phyloP scores from a whole-genome alignment of 2,113 vertebrate species.

The Anguilla japonica region DNA sequence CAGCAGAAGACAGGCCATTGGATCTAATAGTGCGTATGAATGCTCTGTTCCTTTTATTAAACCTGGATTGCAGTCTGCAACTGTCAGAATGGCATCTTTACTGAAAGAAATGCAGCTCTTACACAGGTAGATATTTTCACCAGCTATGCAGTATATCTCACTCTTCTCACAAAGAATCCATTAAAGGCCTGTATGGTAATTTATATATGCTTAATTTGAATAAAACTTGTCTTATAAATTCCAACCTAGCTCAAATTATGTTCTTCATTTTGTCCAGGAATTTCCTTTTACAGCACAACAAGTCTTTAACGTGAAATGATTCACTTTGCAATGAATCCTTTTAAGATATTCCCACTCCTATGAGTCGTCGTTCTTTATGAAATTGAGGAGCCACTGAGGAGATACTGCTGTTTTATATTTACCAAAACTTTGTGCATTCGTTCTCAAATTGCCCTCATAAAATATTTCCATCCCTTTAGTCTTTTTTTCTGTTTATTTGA shows the following conservation, averaged over 20 bases:
- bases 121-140: neutral
- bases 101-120: neutral
- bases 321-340: neutral
- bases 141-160: neutral
- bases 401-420: neutral
- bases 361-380: neutral
- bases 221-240: too few species aligned
- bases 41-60: neutral
- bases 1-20: neutral
- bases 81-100: neutral
- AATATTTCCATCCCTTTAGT: neutral
- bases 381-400: neutral
- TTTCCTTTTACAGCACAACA: neutral
- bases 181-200: too few species aligned
- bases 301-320: neutral
- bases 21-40: neutral
- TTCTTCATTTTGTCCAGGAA: neutral
- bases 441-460: neutral
- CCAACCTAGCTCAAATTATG: neutral
- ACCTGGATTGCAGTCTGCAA: neutral
- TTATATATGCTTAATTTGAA: too few species aligned
- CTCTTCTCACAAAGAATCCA: neutral
- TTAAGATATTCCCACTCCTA: neutral
- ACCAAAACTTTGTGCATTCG: neutral
- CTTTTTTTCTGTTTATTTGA: neutral